These are phyloP conservation scores for Synanceia verrucosa DNA, from an alignment of 2,797 vertebrate genomes.

Conservation along the genomic window DNA sequence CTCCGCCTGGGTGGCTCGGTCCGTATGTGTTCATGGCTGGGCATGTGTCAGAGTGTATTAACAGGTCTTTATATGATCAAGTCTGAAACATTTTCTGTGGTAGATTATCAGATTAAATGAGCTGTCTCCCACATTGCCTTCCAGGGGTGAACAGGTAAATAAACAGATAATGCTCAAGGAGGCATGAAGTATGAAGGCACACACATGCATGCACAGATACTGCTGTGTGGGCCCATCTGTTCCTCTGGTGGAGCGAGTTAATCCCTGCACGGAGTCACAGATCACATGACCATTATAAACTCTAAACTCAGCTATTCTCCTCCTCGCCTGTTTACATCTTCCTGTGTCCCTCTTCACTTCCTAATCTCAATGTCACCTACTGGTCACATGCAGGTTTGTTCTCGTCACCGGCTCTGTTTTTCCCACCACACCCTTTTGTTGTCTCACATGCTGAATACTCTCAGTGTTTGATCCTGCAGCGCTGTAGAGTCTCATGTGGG, in stretches of 20 bases:
- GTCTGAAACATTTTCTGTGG: slow-evolving; percentile 14
- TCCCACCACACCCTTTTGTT: slow-evolving; percentile 21
- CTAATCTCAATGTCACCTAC: slow-evolving; percentile 40
- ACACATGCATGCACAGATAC: slow-evolving; percentile 69
- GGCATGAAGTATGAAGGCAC: slow-evolving; percentile 67
- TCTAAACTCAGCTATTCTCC: slow-evolving; percentile 63
- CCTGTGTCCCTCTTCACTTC: slow-evolving; percentile 22
- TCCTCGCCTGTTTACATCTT: slow-evolving; percentile 49
- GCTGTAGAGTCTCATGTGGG: slow-evolving; percentile 7
- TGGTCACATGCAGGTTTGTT: slow-evolving; percentile 42
- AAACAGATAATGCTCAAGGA: slow-evolving; percentile 61
- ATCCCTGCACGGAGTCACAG: slow-evolving; percentile 78
- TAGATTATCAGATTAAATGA: slow-evolving; percentile 36
- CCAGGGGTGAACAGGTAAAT: slow-evolving; percentile 52
- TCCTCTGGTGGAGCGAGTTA: slow-evolving; percentile 80
- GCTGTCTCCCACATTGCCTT: slow-evolving; percentile 24
- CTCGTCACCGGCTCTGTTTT: slow-evolving; percentile 23
- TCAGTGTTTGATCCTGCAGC: neutral
- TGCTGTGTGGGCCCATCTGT: slow-evolving; percentile 82
- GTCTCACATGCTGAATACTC: slow-evolving; percentile 1
- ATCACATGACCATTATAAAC: slow-evolving; percentile 63
- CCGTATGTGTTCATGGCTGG: slow-evolving; percentile 28
- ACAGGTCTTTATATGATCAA: slow-evolving; percentile 13
- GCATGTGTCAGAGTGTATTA: slow-evolving; percentile 7
- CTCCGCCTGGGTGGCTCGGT: slow-evolving; percentile 50